Evolutionary conservation across 2,888 invertebrate species (phyloP).

Genomic region (Toxonevra muliebris): DNA sequence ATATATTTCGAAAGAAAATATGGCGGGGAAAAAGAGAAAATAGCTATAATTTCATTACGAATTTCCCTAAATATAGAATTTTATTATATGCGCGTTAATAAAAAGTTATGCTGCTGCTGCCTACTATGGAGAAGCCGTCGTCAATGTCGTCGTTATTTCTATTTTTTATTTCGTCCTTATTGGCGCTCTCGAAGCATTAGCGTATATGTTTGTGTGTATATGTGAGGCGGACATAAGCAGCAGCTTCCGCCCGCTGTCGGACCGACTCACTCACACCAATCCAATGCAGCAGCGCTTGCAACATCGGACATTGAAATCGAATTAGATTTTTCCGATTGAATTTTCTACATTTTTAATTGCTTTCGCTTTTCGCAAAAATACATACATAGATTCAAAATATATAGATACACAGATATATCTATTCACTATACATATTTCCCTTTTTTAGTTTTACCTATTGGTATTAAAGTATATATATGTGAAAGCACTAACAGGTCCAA

Average conservation of each 20-base stretch:
- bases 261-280: background rate
- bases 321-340: slow-evolving; percentile 64
- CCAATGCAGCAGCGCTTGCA: background rate
- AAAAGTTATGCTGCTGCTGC: slow-evolving; percentile 11
- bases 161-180: no score
- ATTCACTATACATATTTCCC: no score
- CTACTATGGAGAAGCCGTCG: background rate
- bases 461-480: no score
- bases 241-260: background rate
- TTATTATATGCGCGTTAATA: slow-evolving; percentile 24
- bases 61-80: slow-evolving; percentile 27
- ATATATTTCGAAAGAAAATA: background rate
- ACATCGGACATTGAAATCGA: slow-evolving; percentile 55
- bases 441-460: no score
- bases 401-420: no score
- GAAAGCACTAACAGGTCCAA: no score
- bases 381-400: no score
- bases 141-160: no score
- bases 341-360: slow-evolving; percentile 64
- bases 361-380: slow-evolving; percentile 45
- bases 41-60: slow-evolving; percentile 51
- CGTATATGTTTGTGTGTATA: slow-evolving; percentile 29
- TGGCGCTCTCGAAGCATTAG: no score
- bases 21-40: background rate
- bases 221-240: slow-evolving; percentile 25